Percentiles rank a stretch among this genome's conserved stretches.
phyloP scores from a whole-genome alignment of 2,113 vertebrate species.

The Protobothrops flavoviridis region DNA sequence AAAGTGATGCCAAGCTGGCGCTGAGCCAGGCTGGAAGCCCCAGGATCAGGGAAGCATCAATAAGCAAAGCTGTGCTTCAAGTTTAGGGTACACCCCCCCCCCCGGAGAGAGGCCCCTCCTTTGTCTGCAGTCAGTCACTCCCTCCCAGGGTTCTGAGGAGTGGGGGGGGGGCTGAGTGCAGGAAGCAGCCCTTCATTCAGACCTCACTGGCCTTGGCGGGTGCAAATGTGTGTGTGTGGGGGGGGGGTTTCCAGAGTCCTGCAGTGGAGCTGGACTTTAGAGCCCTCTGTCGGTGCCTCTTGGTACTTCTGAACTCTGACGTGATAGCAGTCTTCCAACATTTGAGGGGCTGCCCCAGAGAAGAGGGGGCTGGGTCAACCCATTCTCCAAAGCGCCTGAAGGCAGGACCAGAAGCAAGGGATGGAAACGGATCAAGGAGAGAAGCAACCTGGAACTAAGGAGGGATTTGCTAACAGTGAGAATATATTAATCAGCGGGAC shows the following conservation, averaged over 20 bases:
- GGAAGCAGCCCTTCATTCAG: not conserved
- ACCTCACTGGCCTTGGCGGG: not conserved
- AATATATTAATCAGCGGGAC: not conserved
- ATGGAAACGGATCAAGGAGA: not conserved
- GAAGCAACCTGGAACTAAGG: too few species aligned
- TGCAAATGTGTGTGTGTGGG: fast-evolving
- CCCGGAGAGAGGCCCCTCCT: not conserved
- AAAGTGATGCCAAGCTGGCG: too few species aligned
- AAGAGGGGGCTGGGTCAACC: not conserved
- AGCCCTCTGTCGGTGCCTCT: not conserved
- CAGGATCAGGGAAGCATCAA: not conserved
- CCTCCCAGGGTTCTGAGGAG: not conserved
- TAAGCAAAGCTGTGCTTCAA: not conserved
- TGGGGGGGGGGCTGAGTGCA: too few species aligned
- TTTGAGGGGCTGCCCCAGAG: not conserved
- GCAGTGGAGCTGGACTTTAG: not conserved
- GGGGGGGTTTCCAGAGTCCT: not conserved
- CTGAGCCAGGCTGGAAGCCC: not conserved
- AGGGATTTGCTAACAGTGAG: too few species aligned
- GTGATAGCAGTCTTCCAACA: too few species aligned
- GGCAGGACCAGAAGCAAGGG: not conserved
- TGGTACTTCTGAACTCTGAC: not conserved
- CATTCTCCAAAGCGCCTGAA: too few species aligned
- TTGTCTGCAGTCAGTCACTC: not conserved
- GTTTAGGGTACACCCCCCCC: not conserved